Percentiles rank a stretch among this genome's conserved stretches.
phyloP scores from a whole-genome alignment of 2,113 vertebrate genomes.

The Trinectes maculatus region DNA sequence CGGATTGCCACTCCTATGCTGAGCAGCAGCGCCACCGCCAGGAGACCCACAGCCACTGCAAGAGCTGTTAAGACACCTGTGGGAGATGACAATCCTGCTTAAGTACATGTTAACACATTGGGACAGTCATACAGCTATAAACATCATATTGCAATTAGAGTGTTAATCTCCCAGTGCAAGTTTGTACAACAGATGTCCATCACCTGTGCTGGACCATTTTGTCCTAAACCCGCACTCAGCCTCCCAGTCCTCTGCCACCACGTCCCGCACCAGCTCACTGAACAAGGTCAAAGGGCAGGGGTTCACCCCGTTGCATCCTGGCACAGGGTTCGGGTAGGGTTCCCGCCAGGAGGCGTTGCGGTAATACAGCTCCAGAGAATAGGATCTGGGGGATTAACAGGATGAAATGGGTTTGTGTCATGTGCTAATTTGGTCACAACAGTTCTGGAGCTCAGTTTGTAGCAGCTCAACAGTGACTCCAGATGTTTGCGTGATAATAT shows the following conservation, averaged over 20 bases:
- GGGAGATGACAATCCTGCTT: conserved; percentile 14
- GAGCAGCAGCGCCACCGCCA: conserved; percentile 76
- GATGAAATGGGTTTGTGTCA: conserved; percentile 29
- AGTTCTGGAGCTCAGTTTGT: conserved; percentile 21
- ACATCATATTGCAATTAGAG: not conserved
- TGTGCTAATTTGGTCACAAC: conserved; percentile 39
- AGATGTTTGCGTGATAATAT: conserved; percentile 28
- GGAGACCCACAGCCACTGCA: conserved; percentile 73
- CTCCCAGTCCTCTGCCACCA: conserved; percentile 84
- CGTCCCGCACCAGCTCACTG: conserved; percentile 78
- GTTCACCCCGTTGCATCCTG: conserved; percentile 80
- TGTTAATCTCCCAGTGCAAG: not conserved
- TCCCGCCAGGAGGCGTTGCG: conserved; percentile 81
- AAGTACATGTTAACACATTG: conserved; percentile 12
- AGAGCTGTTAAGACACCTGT: conserved; percentile 67
- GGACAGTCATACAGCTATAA: conserved; percentile 3
- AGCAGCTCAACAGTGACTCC: conserved; percentile 17
- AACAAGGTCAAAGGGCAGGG: conserved; percentile 86
- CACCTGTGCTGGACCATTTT: conserved; percentile 64
- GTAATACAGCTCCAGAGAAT: conserved; percentile 87
- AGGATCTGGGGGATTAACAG: conserved; percentile 64
- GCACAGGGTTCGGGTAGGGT: conserved; percentile 82
- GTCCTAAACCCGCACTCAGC: conserved; percentile 77
- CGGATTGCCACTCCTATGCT: conserved; percentile 64
- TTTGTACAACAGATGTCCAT: not conserved